phyloP scores from a whole-genome alignment of 2,113 vertebrate genomes.

The Melanerpes formicivorus region DNA sequence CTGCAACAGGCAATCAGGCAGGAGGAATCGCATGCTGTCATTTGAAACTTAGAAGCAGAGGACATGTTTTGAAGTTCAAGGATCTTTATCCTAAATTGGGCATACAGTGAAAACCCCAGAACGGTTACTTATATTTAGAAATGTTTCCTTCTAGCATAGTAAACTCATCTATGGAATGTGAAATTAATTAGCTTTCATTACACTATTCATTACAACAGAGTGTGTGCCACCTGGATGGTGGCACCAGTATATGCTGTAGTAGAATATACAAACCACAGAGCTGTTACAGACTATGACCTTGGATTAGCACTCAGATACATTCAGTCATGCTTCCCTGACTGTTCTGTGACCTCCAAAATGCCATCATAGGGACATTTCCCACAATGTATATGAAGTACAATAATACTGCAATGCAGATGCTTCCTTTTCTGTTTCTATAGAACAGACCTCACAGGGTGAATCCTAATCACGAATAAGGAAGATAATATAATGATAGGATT shows the following conservation, averaged over 20 bases:
- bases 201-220: not conserved
- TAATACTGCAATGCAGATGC: not conserved
- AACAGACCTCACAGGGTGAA: not conserved
- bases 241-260: no score
- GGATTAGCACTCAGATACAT: not conserved
- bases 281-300: not conserved
- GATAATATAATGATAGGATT: not conserved
- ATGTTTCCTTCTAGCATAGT: not conserved
- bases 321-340: not conserved
- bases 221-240: not conserved
- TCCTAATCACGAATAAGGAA: not conserved
- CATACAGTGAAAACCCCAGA: accelerated
- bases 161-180: not conserved
- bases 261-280: not conserved
- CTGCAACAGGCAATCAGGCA: not conserved
- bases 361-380: not conserved
- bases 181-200: not conserved
- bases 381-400: not conserved
- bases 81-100: not conserved
- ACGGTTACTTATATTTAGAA: not conserved
- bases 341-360: not conserved
- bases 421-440: not conserved
- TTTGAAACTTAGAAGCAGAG: not conserved
- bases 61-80: not conserved
- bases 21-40: not conserved